Conservation (phyloP, 2,113 vertebrate genomes). For the Plecotus auritus region DNA sequence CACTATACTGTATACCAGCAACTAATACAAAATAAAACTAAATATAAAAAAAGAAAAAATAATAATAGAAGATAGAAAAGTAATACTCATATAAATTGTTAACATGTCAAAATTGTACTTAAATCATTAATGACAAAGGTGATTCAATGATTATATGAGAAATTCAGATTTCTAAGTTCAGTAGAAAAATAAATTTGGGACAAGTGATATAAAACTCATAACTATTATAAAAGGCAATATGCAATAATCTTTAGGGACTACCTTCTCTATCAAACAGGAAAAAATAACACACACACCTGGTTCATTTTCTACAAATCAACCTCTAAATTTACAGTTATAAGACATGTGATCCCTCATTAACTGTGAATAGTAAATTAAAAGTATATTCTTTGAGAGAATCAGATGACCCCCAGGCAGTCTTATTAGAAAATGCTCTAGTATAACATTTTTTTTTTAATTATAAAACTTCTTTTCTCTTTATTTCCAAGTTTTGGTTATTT, state of each 20-base stretch:
- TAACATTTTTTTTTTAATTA: neutral
- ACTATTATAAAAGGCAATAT: neutral
- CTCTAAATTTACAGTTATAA: neutral
- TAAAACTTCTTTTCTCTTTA: neutral
- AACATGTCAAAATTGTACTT: neutral
- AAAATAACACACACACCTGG: neutral
- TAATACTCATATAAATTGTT: neutral
- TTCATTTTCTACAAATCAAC: neutral
- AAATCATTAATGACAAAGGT: neutral
- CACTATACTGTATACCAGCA: neutral
- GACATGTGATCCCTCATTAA: neutral
- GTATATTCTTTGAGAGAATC: neutral
- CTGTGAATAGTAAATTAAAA: conserved; percentile 1
- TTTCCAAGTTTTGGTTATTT: neutral
- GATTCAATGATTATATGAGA: neutral
- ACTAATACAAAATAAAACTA: neutral
- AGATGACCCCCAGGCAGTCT: neutral
- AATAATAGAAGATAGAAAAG: neutral
- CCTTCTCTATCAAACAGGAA: neutral
- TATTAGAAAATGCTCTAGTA: neutral
- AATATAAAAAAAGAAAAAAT: neutral
- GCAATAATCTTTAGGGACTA: neutral
- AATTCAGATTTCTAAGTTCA: conserved; percentile 31
- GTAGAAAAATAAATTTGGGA: conserved; percentile 11
- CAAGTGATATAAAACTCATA: neutral